Base-by-base conservation (phyloP, 1,140 invertebrate species). In the Magallana ariakensis region DNA sequence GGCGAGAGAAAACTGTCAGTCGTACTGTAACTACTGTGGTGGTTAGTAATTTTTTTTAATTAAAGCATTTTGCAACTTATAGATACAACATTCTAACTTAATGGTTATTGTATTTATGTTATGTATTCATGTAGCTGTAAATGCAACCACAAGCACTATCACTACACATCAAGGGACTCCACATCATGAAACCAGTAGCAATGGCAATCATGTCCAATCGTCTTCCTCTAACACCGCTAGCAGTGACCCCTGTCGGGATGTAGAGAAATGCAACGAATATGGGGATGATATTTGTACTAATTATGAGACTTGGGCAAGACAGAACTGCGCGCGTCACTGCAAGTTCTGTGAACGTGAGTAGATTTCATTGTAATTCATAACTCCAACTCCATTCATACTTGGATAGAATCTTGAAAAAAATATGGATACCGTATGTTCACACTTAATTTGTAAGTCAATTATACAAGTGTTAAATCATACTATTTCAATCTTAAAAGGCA, bases 301-400 rank as follows among this genome's bases (percentile, higher is more conserved):
- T 9, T 54, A 33, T 54, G 13, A 13, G 15, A 2, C 66, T 8
- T 88, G 87, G 87, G 55, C 87, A 11, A 88, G 85, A 26, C 16
- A 54, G 15, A 88, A 88, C 15, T 88, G 87, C 66, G 84, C 85
- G 7, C 85, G 60, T 54, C 66, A 81, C 16, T 88, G 87, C 54
- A 84, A 60, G 13, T 60, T 88, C 19, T 88, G 87, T 80, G 80
- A 19, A 26, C 54, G 83, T 84, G 19, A 57, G 84, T 66, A 19
- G n/a, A 19, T 16, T 54, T 54, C 16, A 5, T 16, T 46, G 33
- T 46, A 46, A 46, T 46, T 46, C 33, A 46, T 0, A 46, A 46
- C 2, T 46, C 33, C 5, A 46, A 46, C 33, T 46, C 33, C 5
- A 46, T 46, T 46, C 33, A 46, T 46, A 46, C 33, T 46, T 46